phyloP scores from a whole-genome alignment of 2,888 invertebrate genomes.

The Aspidiotus destructor region DNA sequence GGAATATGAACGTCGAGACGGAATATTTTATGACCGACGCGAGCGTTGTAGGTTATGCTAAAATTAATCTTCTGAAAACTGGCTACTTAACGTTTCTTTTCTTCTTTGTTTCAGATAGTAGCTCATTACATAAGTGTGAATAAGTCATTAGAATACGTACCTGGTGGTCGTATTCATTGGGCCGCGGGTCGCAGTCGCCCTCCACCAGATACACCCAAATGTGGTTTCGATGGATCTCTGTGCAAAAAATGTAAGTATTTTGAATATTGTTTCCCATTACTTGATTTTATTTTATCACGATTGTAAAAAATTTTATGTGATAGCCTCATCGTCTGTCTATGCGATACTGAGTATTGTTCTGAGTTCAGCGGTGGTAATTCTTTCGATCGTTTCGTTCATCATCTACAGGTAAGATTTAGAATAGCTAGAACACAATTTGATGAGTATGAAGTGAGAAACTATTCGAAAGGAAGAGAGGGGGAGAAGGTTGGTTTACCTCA shows the following conservation, averaged over 20 bases:
- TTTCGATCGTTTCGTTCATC: conserved; percentile 60
- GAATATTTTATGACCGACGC: no score
- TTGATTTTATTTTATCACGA: no score
- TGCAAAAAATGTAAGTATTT: conserved; percentile 51
- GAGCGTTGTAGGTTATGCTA: no score
- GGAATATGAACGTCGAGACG: no score
- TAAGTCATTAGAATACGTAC: conserved; percentile 62
- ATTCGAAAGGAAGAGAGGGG: no score
- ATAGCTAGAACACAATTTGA: not conserved
- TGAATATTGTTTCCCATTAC: conserved; percentile 15
- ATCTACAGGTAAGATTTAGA: conserved; percentile 60
- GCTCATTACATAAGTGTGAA: conserved; percentile 79
- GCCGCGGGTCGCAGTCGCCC: conserved; percentile 66
- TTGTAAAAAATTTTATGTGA: conserved; percentile 41
- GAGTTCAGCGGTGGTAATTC: conserved; percentile 61
- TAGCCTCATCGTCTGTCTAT: conserved; percentile 67
- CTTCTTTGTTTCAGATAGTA: conserved; percentile 57
- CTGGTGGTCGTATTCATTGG: conserved; percentile 71
- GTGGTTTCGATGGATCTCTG: conserved; percentile 83
- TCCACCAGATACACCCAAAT: conserved; percentile 78
- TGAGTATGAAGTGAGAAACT: no score
- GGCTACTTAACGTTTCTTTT: no score
- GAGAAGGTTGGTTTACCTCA: no score
- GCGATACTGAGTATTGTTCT: conserved; percentile 75
- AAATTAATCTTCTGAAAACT: no score